Evolutionary conservation across 1,140 invertebrate genomes (phyloP).

Genomic region (Holcopasites calliopsidis): DNA sequence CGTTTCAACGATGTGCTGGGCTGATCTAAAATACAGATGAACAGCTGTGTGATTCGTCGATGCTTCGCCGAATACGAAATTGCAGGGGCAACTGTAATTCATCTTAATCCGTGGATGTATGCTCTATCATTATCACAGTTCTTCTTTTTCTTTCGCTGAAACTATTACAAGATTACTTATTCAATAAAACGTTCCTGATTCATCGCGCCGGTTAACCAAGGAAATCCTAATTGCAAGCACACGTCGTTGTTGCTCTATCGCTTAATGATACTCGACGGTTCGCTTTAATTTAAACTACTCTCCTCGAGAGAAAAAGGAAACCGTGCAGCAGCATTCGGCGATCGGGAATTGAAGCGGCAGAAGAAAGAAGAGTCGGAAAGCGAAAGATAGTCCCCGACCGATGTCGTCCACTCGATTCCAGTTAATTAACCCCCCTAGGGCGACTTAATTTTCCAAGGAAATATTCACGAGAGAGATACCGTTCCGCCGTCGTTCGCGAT

Average conservation of each 20-base stretch:
- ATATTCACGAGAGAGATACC: slow-evolving; percentile 11
- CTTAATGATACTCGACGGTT: too few relatives aligned
- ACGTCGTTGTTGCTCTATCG: too few relatives aligned
- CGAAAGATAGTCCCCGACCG: neutral
- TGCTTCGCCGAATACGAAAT: neutral
- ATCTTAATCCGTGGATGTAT: neutral
- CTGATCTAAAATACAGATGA: neutral
- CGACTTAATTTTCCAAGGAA: slow-evolving; percentile 1
- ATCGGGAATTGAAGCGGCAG: neutral
- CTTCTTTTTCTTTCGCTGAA: too few relatives aligned
- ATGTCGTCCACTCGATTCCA: slow-evolving; percentile 8
- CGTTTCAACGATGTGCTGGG: neutral
- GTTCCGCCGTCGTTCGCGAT: neutral
- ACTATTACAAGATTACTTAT: too few relatives aligned
- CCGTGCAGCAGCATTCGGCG: too few relatives aligned
- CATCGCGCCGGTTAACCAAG: too few relatives aligned
- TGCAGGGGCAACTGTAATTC: neutral
- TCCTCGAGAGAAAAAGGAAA: too few relatives aligned
- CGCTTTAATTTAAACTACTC: neutral
- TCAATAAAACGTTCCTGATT: too few relatives aligned
- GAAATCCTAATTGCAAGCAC: too few relatives aligned
- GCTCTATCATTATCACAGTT: too few relatives aligned
- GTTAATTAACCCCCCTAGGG: slow-evolving; percentile 5
- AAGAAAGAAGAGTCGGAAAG: slow-evolving; percentile 13
- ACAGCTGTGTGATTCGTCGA: neutral